Base-by-base conservation (phyloP, 1,140 invertebrate genomes). In the Lepidurus packardi region DNA sequence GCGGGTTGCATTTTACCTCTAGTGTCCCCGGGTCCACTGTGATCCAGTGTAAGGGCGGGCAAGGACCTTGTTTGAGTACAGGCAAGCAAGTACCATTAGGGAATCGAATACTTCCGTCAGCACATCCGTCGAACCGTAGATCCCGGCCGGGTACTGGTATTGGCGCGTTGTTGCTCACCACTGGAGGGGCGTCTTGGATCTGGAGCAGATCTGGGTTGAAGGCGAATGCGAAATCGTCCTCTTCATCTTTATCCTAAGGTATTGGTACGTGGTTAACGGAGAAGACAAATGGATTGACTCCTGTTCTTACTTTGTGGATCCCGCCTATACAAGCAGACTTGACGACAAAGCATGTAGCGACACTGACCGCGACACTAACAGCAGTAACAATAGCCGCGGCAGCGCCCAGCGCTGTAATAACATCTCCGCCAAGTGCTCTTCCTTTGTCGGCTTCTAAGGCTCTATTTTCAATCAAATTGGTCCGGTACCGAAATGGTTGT, bases 71-170 rank as follows among this genome's bases (percentile, higher is more conserved):
- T 11, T 43, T 25, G 6, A 78, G 73, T 13, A 78, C 53, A 6
- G 78, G 73, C 13, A 43, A 74, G 21, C 78, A 78, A 10, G 16
- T 73, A 73, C 78, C 73, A 24, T 78, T 74, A 44, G 34, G 73
- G 65, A 45, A 78, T 74, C 78, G 25, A 34, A 75, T 43, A 11
- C 47, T 43, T 6, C 43, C 42, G 73, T 78, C 78, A 16, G 73
- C 78, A 11, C 78, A 78, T 10, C 78, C 78, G 73, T 78, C 78
- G 21, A 65, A 65, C 13, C 42, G 47, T 8, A n/a, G 42, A 43
- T 75, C 74, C 8, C 44, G 16, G 13, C 74, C 74, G 8, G 21
- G 21, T 75, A 75, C 74, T 7, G 74, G 74, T 21, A 75, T 25
- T 2, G 74, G 41, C 9, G 8, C 21, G 1, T 75, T 41, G 21